A percentile compares a stretch with the other conserved stretches of the same genome.
phyloP scores from a whole-genome alignment of 2,113 vertebrate species.

The Phyllostomus hastatus region DNA sequence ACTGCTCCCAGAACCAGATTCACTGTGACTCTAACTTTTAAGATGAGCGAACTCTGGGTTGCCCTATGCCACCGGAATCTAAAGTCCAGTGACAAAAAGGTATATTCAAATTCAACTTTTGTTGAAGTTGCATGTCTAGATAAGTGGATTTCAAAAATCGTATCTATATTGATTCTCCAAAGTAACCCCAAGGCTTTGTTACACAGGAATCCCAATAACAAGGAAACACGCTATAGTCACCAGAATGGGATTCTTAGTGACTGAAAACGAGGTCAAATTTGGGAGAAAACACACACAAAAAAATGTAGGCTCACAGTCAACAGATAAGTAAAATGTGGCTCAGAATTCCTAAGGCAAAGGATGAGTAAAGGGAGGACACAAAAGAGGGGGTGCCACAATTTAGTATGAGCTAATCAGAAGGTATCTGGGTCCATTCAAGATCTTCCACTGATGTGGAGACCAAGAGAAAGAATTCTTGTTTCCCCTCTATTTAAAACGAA shows the following conservation, averaged over 20 bases:
- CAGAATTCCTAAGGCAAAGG: background rate
- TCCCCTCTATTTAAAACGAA: background rate
- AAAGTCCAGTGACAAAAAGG: background rate
- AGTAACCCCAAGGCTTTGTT: background rate
- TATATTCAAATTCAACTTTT: conserved; percentile 8
- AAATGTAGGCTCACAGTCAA: background rate
- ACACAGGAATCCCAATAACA: background rate
- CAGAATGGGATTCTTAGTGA: background rate
- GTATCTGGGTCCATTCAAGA: background rate
- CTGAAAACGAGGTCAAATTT: background rate
- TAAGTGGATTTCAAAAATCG: background rate
- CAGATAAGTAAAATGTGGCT: background rate
- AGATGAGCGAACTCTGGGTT: background rate
- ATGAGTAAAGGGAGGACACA: background rate
- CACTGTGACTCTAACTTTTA: background rate
- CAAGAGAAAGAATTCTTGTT: background rate
- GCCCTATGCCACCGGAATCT: background rate
- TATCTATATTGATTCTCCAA: background rate
- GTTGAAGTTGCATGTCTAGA: background rate
- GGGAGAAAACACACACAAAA: background rate
- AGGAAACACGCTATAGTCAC: background rate
- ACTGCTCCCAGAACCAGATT: background rate
- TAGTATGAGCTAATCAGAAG: background rate
- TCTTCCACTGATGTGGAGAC: background rate
- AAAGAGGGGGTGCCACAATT: background rate